A percentile compares a stretch with the other conserved stretches of the same genome.
phyloP scores from a whole-genome alignment of 2,797 vertebrate species.

The Neomorphus geoffroyi region DNA sequence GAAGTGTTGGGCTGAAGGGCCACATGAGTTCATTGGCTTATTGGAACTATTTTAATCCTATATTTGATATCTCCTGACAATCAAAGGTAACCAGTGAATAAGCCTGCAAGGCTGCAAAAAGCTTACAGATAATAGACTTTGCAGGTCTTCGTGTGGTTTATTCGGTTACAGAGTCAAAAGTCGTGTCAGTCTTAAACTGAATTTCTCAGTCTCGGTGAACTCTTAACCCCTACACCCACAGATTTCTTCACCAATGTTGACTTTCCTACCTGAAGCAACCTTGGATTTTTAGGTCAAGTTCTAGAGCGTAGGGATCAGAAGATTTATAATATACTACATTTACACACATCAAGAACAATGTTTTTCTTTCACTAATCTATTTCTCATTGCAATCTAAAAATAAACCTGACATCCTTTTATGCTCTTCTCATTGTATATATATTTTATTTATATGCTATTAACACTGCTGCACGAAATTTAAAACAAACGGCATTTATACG shows the following conservation, averaged over 20 bases:
- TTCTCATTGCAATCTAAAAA: background rate
- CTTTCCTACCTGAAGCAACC: background rate
- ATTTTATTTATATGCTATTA: background rate
- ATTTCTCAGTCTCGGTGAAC: background rate
- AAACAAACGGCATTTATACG: background rate
- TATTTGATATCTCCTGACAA: constrained; percentile 41
- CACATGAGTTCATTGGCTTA: constrained; percentile 28
- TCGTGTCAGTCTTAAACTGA: background rate
- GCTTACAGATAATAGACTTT: constrained; percentile 41
- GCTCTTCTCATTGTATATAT: background rate
- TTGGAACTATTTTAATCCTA: constrained; percentile 47
- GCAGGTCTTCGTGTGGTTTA: constrained; percentile 21
- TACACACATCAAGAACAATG: background rate
- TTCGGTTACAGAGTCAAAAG: constrained; percentile 42
- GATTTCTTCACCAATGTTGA: background rate
- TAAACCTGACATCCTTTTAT: background rate
- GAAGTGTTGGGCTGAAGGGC: background rate
- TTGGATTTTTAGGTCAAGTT: background rate
- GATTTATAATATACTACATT: background rate
- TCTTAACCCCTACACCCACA: background rate
- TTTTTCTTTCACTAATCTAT: background rate
- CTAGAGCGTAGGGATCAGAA: background rate
- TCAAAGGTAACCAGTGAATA: constrained; percentile 56
- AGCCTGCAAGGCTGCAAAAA: constrained; percentile 27
- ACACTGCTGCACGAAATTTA: background rate